Percentiles rank a stretch among this genome's conserved stretches.
These are phyloP conservation scores for Drosophila murphyi DNA, from an alignment of 1,140 invertebrate species.

Conservation along the genomic window DNA sequence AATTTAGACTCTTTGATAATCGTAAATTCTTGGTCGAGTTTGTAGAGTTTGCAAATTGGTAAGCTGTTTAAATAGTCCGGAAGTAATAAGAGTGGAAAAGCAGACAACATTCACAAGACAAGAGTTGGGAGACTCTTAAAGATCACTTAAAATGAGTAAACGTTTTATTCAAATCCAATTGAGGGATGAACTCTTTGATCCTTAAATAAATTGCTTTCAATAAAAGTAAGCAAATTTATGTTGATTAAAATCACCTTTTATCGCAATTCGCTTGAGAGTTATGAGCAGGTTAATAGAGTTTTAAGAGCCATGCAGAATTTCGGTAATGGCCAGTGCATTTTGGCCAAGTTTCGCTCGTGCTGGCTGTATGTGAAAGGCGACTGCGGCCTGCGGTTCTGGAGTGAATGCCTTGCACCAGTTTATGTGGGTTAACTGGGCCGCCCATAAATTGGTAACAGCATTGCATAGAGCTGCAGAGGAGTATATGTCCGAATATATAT, in stretches of 20 bases:
- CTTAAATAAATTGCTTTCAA: no score
- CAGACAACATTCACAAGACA: no score
- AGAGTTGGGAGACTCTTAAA: no score
- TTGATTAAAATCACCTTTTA: no score
- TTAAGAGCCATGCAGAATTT: constrained; percentile 8
- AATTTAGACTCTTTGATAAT: no score
- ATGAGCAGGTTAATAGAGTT: not conserved
- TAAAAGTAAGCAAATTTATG: no score
- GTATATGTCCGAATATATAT: not conserved
- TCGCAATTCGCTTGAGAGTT: no score
- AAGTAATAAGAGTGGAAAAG: no score
- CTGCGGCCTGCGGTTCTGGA: constrained; percentile 51
- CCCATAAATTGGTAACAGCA: constrained; percentile 34
- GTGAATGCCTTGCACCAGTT: constrained; percentile 80
- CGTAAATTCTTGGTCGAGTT: not conserved
- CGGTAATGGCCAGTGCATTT: constrained; percentile 11
- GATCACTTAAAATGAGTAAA: no score
- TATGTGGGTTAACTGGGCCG: constrained; percentile 57
- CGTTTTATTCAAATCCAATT: no score
- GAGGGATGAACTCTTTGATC: no score
- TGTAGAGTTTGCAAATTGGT: not conserved
- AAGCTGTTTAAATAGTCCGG: not conserved
- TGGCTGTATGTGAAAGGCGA: constrained; percentile 44
- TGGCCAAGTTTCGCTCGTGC: constrained; percentile 30
- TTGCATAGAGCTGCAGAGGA: constrained; percentile 3